These are phyloP conservation scores for Lycocerus yunnanus DNA, from an alignment of 2,888 invertebrate species.

Conservation along the genomic window DNA sequence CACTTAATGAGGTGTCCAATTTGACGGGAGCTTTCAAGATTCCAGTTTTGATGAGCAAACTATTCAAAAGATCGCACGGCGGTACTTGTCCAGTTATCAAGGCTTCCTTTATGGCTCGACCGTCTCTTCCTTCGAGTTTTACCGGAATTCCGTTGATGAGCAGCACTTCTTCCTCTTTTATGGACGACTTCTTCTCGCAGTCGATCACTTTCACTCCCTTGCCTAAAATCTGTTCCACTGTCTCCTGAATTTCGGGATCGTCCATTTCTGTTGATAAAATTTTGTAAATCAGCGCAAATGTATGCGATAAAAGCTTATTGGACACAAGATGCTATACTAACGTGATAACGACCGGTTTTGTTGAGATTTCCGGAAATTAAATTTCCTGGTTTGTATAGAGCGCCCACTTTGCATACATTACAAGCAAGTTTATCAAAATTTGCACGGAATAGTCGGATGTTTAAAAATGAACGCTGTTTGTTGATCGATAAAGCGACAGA, in stretches of 20 bases:
- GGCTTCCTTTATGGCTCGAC: constrained; percentile 69
- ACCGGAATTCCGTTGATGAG: constrained; percentile 74
- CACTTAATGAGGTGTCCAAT: constrained; percentile 71
- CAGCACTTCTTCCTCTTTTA: constrained; percentile 72
- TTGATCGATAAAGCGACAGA: background rate
- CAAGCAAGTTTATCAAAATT: background rate
- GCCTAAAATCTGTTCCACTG: constrained; percentile 74
- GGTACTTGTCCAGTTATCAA: constrained; percentile 72
- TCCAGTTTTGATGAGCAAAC: constrained; percentile 69
- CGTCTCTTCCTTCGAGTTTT: constrained; percentile 69
- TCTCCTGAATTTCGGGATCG: constrained; percentile 73
- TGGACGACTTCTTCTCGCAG: constrained; percentile 73
- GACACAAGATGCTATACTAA: background rate
- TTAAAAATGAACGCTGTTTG: background rate
- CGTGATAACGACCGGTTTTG: background rate
- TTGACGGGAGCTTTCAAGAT: constrained; percentile 70
- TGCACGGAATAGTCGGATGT: background rate
- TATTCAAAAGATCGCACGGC: constrained; percentile 71
- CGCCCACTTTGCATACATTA: constrained; percentile 11
- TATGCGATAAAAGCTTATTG: background rate
- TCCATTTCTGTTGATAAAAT: constrained; percentile 58
- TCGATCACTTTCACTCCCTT: constrained; percentile 73
- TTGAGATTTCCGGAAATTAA: constrained; percentile 16
- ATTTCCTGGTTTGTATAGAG: constrained; percentile 10
- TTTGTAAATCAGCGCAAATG: background rate